Conservation (phyloP, 1,140 invertebrate species). For the Pectinophora gossypiella region DNA sequence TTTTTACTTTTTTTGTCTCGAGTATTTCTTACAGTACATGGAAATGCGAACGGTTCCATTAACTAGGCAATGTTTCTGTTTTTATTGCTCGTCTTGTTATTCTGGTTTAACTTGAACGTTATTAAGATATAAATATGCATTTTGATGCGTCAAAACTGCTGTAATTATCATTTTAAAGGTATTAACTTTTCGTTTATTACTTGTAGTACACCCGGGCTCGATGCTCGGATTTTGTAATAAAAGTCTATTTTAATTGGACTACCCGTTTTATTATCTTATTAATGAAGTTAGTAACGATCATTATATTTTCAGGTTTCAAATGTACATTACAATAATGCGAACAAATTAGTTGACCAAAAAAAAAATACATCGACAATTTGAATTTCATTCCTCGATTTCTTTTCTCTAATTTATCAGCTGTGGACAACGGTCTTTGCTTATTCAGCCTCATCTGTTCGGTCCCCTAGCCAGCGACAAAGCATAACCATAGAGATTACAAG, state of each 20-base stretch:
- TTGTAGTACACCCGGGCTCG: constrained; percentile 26
- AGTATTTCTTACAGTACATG: constrained; percentile 49
- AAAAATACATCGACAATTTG: too few relatives aligned
- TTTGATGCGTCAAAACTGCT: constrained; percentile 37
- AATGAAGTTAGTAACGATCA: constrained; percentile 36
- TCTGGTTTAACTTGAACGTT: constrained; percentile 25
- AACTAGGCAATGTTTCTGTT: constrained; percentile 42
- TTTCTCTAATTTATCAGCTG: too few relatives aligned
- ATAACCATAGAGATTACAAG: constrained; percentile 62
- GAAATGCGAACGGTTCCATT: constrained; percentile 34
- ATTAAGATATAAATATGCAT: constrained; percentile 36
- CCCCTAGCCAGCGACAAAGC: constrained; percentile 17
- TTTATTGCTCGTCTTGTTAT: constrained; percentile 38
- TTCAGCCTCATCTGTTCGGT: neutral
- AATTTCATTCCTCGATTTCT: too few relatives aligned
- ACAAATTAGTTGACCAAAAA: neutral
- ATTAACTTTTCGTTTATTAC: constrained; percentile 56
- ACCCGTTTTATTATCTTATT: constrained; percentile 47
- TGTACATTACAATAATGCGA: neutral
- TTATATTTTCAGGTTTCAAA: neutral
- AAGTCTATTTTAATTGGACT: constrained; percentile 55
- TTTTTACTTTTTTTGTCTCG: constrained; percentile 31
- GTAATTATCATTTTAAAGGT: constrained; percentile 49
- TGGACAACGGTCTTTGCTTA: too few relatives aligned
- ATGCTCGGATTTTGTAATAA: constrained; percentile 39